Percentiles rank a stretch among this genome's conserved stretches.
Evolutionary conservation across 2,888 invertebrate genomes (phyloP).

Genomic region (Nasonovia ribisnigri): DNA sequence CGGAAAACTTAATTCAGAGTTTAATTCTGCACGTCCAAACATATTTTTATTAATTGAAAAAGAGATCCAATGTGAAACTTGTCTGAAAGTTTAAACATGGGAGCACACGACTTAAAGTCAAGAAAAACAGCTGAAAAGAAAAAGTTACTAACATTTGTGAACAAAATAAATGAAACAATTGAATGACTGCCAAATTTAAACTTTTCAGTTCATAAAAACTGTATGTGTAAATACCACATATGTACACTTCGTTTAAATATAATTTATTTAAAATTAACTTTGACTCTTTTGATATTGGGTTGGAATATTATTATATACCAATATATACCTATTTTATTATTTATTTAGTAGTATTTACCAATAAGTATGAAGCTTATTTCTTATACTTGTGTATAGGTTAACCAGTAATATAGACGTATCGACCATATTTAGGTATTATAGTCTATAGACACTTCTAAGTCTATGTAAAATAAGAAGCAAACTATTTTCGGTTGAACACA

Average conservation of each 20-base stretch:
- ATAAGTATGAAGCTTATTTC: neutral
- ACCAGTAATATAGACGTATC: neutral
- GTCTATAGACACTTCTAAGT: neutral
- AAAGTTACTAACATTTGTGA: neutral
- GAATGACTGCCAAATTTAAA: neutral
- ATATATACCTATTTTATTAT: no score
- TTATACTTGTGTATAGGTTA: neutral
- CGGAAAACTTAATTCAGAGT: neutral
- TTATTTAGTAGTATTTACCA: neutral
- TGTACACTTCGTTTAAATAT: neutral
- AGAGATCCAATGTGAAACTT: neutral
- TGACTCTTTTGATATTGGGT: no score
- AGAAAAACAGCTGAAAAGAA: neutral
- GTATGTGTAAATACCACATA: neutral
- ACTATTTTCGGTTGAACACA: neutral
- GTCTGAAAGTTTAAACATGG: neutral
- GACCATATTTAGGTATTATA: neutral
- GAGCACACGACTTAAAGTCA: neutral
- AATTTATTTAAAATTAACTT: neutral
- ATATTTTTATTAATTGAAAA: neutral
- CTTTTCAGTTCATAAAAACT: neutral
- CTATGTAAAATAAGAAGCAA: neutral
- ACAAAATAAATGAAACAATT: neutral
- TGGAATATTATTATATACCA: neutral
- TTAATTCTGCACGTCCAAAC: neutral